A percentile compares a stretch with the other conserved stretches of the same genome.
phyloP scores from a whole-genome alignment of 1,140 invertebrate genomes.

The Drosophila dunni region DNA sequence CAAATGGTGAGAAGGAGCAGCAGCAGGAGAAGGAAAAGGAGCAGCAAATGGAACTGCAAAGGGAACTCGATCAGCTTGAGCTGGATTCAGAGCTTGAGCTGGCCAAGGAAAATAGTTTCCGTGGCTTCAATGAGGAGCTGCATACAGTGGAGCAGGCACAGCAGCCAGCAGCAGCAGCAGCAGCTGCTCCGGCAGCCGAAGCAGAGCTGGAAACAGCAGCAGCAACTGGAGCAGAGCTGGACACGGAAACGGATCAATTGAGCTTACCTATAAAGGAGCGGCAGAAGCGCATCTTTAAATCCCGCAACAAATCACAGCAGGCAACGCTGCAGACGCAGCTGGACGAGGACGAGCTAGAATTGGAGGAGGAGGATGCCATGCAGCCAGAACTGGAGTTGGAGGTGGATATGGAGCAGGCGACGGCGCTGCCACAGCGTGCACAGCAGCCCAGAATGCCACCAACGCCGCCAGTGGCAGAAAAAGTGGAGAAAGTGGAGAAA shows the following conservation, averaged over 20 bases:
- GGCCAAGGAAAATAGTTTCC: conserved; percentile 26
- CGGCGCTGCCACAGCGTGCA: neutral
- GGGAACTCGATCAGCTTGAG: conserved; percentile 9
- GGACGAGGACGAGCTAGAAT: neutral
- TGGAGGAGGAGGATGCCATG: neutral
- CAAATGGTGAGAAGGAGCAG: conserved; percentile 18
- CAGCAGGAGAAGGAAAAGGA: conserved; percentile 27
- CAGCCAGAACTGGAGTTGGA: neutral
- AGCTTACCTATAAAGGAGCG: conserved; percentile 76
- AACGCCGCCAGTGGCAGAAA: neutral
- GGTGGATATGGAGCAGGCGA: neutral
- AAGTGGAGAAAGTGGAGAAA: neutral
- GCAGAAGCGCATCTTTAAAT: conserved; percentile 82
- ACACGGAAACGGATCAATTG: conserved; percentile 1
- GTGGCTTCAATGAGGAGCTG: conserved; percentile 38
- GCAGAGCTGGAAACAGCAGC: neutral
- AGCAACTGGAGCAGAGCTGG: conserved; percentile 4
- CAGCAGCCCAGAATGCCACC: neutral
- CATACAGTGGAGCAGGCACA: neutral
- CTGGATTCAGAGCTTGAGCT: conserved; percentile 11
- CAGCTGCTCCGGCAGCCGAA: neutral
- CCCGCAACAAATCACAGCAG: conserved; percentile 56
- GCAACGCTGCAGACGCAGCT: conserved; percentile 5
- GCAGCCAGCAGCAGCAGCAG: neutral
- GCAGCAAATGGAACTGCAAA: conserved; percentile 23